Conservation (phyloP, 2,888 invertebrate genomes). For the Tenodera sinensis region DNA sequence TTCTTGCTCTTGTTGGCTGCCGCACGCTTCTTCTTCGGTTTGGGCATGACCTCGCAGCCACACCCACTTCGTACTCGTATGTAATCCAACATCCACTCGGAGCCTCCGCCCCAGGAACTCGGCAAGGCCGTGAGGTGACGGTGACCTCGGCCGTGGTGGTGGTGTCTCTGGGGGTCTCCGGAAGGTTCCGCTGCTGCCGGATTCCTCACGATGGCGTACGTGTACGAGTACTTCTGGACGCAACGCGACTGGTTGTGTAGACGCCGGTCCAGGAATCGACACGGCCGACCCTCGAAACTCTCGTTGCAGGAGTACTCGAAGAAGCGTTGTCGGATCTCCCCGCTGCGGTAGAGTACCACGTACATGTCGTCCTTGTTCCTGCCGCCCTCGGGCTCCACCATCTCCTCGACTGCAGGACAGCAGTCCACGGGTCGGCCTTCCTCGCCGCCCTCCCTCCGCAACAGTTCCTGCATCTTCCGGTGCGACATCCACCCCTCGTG, state of each 20-base stretch:
- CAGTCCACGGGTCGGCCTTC: slow-evolving; percentile 62
- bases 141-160: slow-evolving; percentile 34
- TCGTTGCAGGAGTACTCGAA: slow-evolving; percentile 76
- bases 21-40: slow-evolving; percentile 49
- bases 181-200: slow-evolving; percentile 43
- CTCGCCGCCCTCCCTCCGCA: slow-evolving; percentile 54
- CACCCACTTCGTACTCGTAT: slow-evolving; percentile 80
- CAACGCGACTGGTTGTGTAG: slow-evolving; percentile 69
- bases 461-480: slow-evolving; percentile 61
- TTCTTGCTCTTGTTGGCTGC: slow-evolving; percentile 44
- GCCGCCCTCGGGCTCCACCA: slow-evolving; percentile 74
- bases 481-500: slow-evolving; percentile 31
- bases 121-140: slow-evolving; percentile 25
- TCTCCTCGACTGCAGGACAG: slow-evolving; percentile 74
- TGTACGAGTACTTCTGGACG: slow-evolving; percentile 77
- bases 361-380: slow-evolving; percentile 66
- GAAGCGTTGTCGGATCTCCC: slow-evolving; percentile 46
- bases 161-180: slow-evolving; percentile 44
- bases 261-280: slow-evolving; percentile 69
- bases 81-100: slow-evolving; percentile 75
- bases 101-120: slow-evolving; percentile 29
- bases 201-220: slow-evolving; percentile 77
- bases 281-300: slow-evolving; percentile 66
- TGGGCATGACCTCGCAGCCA: slow-evolving; percentile 70
- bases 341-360: slow-evolving; percentile 65